phyloP scores from a whole-genome alignment of 2,113 vertebrate genomes.

The Periophthalmus modestus region DNA sequence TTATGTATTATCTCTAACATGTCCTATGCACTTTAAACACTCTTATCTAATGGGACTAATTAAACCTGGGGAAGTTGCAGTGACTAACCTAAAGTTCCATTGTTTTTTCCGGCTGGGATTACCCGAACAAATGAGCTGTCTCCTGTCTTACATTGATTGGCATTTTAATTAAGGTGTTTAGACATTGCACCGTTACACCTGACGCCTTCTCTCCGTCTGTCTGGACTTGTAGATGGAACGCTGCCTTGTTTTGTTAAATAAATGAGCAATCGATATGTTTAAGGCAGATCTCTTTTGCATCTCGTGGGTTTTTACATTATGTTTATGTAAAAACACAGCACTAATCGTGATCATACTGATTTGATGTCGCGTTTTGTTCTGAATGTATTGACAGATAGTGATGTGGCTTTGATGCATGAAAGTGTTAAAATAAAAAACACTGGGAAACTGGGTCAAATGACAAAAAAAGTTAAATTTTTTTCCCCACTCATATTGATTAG shows the following conservation, averaged over 20 bases:
- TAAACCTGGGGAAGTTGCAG: background rate
- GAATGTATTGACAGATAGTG: background rate
- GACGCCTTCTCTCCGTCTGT: background rate
- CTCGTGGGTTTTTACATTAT: too few species aligned
- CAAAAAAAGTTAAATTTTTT: too few species aligned
- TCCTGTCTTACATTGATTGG: background rate
- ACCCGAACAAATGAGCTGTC: background rate
- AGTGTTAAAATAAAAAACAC: too few species aligned
- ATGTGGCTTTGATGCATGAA: background rate
- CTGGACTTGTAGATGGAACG: background rate
- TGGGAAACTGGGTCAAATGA: background rate
- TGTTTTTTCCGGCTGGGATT: background rate
- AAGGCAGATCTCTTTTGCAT: background rate
- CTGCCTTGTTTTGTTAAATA: background rate
- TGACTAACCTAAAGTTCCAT: background rate
- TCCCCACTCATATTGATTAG: too few species aligned
- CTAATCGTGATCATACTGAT: too few species aligned
- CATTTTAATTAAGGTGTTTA: background rate
- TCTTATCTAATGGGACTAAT: background rate
- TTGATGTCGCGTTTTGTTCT: background rate
- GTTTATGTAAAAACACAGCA: too few species aligned
- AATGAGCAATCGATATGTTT: background rate
- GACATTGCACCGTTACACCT: background rate
- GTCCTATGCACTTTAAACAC: too few species aligned
- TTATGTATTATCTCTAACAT: too few species aligned